phyloP scores from a whole-genome alignment of 2,888 invertebrate genomes.

The Drosophila maculinotata region DNA sequence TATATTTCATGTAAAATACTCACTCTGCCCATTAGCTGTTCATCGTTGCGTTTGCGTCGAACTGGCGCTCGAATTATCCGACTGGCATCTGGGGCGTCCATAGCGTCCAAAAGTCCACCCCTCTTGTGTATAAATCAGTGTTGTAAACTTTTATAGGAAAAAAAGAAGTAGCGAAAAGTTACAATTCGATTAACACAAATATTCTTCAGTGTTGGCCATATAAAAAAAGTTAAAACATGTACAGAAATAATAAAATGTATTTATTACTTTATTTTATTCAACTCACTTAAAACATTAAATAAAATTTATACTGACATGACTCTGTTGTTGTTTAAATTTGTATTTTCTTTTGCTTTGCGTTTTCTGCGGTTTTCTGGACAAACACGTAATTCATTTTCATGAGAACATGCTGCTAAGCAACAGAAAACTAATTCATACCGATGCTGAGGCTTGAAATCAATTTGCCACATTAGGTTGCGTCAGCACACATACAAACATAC shows the following conservation, averaged over 20 bases:
- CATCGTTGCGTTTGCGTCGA: constrained; percentile 91
- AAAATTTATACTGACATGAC: neutral
- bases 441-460: neutral
- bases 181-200: too few relatives aligned
- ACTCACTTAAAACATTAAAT: neutral
- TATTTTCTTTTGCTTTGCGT: neutral
- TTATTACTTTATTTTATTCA: neutral
- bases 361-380: neutral
- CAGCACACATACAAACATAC: neutral
- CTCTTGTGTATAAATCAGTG: constrained; percentile 6
- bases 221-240: neutral
- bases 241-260: too few relatives aligned
- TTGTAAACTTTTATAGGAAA: constrained; percentile 19
- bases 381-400: neutral
- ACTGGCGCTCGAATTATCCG: constrained; percentile 91
- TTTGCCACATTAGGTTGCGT: constrained; percentile 6
- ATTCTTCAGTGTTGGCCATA: neutral
- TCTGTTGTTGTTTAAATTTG: neutral
- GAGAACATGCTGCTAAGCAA: neutral
- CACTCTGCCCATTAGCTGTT: constrained; percentile 91
- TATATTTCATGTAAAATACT: constrained; percentile 84
- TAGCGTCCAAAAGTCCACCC: constrained; percentile 33
- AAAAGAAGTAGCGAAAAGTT: constrained; percentile 5
- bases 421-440: neutral
- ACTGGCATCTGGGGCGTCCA: constrained; percentile 79